Evolutionary conservation across 2,888 invertebrate species (phyloP).

Genomic region (Euproctis similis): DNA sequence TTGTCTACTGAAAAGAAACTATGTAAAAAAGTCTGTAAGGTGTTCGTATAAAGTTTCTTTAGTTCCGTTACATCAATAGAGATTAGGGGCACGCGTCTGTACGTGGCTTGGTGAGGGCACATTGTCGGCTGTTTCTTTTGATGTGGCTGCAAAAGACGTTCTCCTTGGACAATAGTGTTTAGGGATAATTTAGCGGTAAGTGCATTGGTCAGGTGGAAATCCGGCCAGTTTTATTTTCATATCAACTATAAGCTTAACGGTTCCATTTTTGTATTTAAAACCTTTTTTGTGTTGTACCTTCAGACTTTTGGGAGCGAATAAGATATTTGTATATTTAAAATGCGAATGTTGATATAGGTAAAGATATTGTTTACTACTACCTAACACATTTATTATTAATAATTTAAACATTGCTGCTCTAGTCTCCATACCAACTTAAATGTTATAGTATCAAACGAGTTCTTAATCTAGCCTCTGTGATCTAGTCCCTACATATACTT

Average conservation of each 20-base stretch:
- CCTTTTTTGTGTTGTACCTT: no score
- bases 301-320: no score
- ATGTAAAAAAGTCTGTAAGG: slow-evolving; percentile 61
- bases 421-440: no score
- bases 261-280: slow-evolving; percentile 6
- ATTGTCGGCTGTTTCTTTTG: slow-evolving; percentile 58
- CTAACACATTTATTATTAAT: no score
- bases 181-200: slow-evolving; percentile 45
- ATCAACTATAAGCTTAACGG: slow-evolving; percentile 36
- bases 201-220: slow-evolving; percentile 52
- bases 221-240: slow-evolving; percentile 39
- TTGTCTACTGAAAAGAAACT: slow-evolving; percentile 39
- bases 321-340: no score
- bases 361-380: no score
- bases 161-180: slow-evolving; percentile 41
- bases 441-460: no score
- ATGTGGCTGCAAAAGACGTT: slow-evolving; percentile 68
- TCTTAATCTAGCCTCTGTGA: no score
- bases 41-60: slow-evolving; percentile 57
- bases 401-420: no score
- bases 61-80: slow-evolving; percentile 70
- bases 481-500: no score
- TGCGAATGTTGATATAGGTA: no score
- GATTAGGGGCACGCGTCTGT: slow-evolving; percentile 71
- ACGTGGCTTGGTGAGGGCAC: slow-evolving; percentile 38